A percentile compares a stretch with the other conserved stretches of the same genome.
Evolutionary conservation across 2,113 vertebrate genomes (phyloP).

Genomic region (Ornithorhynchus anatinus): DNA sequence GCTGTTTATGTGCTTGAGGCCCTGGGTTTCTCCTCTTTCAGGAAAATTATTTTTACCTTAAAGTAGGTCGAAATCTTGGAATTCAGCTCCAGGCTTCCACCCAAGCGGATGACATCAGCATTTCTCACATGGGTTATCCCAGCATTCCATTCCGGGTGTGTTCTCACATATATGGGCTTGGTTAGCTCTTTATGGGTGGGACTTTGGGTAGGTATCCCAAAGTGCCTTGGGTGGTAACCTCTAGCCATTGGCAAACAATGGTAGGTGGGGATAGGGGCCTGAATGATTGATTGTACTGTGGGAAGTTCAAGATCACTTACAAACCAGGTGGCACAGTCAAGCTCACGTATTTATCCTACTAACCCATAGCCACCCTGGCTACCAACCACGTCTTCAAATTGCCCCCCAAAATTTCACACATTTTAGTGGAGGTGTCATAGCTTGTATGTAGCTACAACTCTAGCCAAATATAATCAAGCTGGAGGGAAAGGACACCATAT

Average conservation of each 20-base stretch:
- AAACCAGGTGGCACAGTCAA: background rate
- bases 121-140: background rate
- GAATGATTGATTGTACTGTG: too few relatives aligned
- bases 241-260: background rate
- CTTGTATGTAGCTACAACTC: background rate
- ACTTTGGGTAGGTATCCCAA: background rate
- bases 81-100: too few relatives aligned
- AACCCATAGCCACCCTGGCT: background rate
- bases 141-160: background rate
- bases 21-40: conserved; percentile 11
- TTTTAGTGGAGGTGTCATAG: background rate
- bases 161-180: background rate
- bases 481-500: background rate
- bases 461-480: background rate
- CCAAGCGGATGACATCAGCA: too few relatives aligned
- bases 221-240: background rate
- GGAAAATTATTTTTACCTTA: conserved; percentile 24
- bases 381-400: background rate
- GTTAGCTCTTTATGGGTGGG: background rate
- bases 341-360: background rate
- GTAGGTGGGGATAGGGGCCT: background rate
- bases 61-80: conserved; percentile 31
- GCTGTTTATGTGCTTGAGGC: background rate
- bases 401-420: background rate
- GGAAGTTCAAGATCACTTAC: background rate